These are phyloP conservation scores for Callipepla squamata DNA, from an alignment of 2,113 vertebrate species.

Conservation along the genomic window DNA sequence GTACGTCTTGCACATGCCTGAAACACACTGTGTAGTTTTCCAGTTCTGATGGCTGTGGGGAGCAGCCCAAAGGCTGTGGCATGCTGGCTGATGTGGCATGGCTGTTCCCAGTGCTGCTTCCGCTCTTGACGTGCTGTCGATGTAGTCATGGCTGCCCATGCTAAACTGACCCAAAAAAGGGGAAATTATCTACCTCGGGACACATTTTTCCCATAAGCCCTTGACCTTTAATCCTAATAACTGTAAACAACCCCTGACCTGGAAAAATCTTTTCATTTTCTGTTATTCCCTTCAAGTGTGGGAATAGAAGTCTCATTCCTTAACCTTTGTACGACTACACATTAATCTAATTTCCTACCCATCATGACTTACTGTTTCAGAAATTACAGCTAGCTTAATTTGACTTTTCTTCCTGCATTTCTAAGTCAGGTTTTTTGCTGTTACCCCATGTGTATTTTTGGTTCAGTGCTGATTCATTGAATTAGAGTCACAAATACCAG, in stretches of 20 bases:
- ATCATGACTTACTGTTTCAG: background rate
- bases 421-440: background rate
- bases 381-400: constrained; percentile 12
- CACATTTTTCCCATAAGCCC: constrained; percentile 39
- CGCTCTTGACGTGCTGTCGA: background rate
- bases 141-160: background rate
- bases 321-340: constrained; percentile 15
- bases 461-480: constrained; percentile 17
- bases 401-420: background rate
- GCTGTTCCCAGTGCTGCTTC: background rate
- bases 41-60: background rate
- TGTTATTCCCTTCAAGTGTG: constrained; percentile 35
- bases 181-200: background rate
- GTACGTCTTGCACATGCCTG: background rate
- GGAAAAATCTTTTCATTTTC: constrained; percentile 26
- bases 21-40: background rate
- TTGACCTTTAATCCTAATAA: constrained; percentile 45
- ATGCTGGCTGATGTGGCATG: background rate
- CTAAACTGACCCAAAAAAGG: background rate
- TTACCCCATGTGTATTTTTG: background rate
- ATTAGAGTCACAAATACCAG: constrained; percentile 17
- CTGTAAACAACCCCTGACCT: constrained; percentile 43
- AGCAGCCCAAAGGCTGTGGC: background rate
- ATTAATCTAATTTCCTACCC: constrained; percentile 61
- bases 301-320: constrained; percentile 45